Conservation (phyloP, 2,113 vertebrate genomes). For the Nothobranchius furzeri region DNA sequence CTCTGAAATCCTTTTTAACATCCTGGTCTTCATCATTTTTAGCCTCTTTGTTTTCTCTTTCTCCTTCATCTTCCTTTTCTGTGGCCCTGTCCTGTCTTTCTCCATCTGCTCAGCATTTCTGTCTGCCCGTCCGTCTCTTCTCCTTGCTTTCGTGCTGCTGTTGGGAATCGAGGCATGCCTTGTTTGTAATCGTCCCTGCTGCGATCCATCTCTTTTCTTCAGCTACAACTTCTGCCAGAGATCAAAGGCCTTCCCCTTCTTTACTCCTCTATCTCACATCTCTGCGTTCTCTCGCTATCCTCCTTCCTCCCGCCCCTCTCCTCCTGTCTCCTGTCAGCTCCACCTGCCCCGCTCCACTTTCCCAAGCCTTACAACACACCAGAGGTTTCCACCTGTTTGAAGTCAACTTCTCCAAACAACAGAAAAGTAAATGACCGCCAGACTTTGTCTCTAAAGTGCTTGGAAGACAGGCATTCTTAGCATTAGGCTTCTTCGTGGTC, state of each 20-base stretch:
- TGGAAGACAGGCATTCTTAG: conserved; percentile 55
- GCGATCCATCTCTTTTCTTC: conserved; percentile 65
- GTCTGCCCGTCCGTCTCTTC: conserved; percentile 34
- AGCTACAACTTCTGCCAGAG: conserved; percentile 66
- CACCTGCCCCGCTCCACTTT: conserved; percentile 57
- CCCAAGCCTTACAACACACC: conserved; percentile 55
- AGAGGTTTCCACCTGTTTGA: conserved; percentile 70
- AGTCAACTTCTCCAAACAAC: conserved; percentile 73
- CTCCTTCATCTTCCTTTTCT: conserved; percentile 16
- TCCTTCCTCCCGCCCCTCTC: conserved; percentile 19
- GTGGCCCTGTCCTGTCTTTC: conserved; percentile 39
- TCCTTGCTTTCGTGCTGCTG: conserved; percentile 34
- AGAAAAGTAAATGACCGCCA: conserved; percentile 59
- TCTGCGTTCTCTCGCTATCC: conserved; percentile 45
- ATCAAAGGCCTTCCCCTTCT: conserved; percentile 80
- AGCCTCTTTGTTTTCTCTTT: conserved; percentile 30
- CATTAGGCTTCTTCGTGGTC: conserved; percentile 46
- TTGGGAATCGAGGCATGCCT: conserved; percentile 71
- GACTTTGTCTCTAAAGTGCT: conserved; percentile 42
- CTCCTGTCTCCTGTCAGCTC: conserved; percentile 46
- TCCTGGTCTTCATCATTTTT: conserved; percentile 68
- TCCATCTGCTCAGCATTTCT: conserved; percentile 50
- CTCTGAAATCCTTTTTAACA: conserved; percentile 73
- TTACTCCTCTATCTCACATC: conserved; percentile 61
- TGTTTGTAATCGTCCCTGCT: conserved; percentile 74